Percentiles rank a stretch among this genome's conserved stretches.
phyloP scores from a whole-genome alignment of 1,140 invertebrate species.

The Pseudomyrmex dendroicus region DNA sequence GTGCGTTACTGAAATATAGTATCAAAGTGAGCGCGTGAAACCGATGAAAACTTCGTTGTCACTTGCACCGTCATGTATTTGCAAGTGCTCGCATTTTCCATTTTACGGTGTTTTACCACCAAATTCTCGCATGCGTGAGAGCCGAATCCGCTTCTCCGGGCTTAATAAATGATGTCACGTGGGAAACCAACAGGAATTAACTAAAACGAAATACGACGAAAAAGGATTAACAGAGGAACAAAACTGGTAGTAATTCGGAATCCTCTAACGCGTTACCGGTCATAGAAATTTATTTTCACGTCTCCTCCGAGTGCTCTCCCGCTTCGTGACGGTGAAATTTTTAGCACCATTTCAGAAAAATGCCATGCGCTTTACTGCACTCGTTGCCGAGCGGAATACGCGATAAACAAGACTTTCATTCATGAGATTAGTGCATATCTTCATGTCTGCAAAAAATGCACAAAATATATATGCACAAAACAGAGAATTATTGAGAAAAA shows the following conservation, averaged over 20 bases:
- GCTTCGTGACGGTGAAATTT: conserved; percentile 37
- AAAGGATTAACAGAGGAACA: conserved; percentile 51
- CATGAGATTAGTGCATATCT: conserved; percentile 33
- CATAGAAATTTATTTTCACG: conserved; percentile 55
- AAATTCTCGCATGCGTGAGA: conserved; percentile 10
- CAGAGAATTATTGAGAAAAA: too few relatives aligned
- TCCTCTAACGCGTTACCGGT: conserved; percentile 47
- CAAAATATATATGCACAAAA: too few relatives aligned
- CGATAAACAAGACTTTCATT: conserved; percentile 48
- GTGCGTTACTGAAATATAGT: not conserved
- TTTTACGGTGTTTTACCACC: conserved; percentile 39
- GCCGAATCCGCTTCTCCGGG: conserved; percentile 3
- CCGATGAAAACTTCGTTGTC: conserved; percentile 11
- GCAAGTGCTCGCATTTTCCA: conserved; percentile 15
- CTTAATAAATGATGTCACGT: conserved; percentile 62
- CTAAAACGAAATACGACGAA: conserved; percentile 53
- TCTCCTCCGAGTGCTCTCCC: conserved; percentile 23
- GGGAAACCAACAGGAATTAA: conserved; percentile 55
- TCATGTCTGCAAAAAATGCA: not conserved
- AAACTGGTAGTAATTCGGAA: conserved; percentile 48
- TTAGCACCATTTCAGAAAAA: conserved; percentile 44
- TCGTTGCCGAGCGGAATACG: conserved; percentile 1
- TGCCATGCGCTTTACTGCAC: conserved; percentile 15
- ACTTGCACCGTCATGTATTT: not conserved
- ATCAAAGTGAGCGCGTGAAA: not conserved